phyloP scores from a whole-genome alignment of 2,797 vertebrate genomes.

The Chloroceryle inda region DNA sequence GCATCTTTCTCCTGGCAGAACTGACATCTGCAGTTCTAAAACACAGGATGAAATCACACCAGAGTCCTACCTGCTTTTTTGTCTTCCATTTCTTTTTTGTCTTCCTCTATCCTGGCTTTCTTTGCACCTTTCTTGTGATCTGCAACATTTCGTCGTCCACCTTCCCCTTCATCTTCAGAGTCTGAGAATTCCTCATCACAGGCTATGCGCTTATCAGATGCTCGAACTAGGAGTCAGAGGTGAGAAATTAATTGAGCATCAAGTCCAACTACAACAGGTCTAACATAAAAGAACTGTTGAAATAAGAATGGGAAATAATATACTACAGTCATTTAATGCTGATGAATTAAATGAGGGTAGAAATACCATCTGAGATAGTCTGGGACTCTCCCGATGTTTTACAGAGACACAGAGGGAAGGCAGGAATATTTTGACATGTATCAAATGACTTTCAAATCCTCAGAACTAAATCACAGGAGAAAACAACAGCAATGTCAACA shows the following conservation, averaged over 20 bases:
- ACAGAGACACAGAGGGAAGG: neutral
- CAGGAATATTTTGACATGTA: neutral
- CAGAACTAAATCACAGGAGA: neutral
- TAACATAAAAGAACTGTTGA: neutral
- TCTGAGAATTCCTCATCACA: slow-evolving; percentile 95
- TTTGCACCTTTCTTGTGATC: slow-evolving; percentile 92
- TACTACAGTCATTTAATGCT: neutral
- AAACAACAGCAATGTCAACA: neutral
- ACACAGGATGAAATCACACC: neutral
- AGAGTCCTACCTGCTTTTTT: slow-evolving; percentile 86
- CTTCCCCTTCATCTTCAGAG: slow-evolving; percentile 94
- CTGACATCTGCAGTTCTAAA: neutral
- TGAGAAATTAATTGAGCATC: neutral
- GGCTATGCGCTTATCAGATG: slow-evolving; percentile 92
- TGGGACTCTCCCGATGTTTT: neutral
- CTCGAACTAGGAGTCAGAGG: slow-evolving; percentile 84
- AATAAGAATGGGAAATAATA: neutral
- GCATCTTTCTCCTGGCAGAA: neutral
- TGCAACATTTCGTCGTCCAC: slow-evolving; percentile 88
- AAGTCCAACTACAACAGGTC: neutral
- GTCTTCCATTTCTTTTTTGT: slow-evolving; percentile 90
- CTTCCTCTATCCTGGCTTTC: slow-evolving; percentile 89
- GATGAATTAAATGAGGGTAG: neutral
- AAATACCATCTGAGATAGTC: neutral
- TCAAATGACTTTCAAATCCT: neutral